Conservation (phyloP, 2,797 vertebrate species). For the Orientallactaga sibirica region DNA sequence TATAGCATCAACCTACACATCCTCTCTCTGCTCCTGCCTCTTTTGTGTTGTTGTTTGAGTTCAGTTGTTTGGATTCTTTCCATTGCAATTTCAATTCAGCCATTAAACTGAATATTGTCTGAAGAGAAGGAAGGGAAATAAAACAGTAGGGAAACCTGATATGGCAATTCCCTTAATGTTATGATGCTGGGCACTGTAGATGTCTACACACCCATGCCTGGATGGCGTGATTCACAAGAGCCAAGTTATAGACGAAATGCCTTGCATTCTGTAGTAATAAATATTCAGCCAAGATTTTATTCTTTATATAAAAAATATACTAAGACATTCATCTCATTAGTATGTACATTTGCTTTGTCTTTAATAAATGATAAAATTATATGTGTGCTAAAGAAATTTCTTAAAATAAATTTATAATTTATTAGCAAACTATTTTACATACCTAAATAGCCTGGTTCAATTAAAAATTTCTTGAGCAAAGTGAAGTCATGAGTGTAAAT, state of each 20-base stretch:
- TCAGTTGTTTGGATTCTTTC: conserved; percentile 81
- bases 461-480: neutral
- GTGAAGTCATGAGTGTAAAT: neutral
- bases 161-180: neutral
- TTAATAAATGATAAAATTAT: neutral
- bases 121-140: conserved; percentile 66
- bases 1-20: neutral
- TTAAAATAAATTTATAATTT: neutral
- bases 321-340: neutral
- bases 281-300: neutral
- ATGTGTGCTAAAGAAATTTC: neutral
- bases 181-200: neutral
- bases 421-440: neutral
- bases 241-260: neutral
- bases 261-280: neutral
- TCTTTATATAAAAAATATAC: neutral
- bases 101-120: conserved; percentile 69
- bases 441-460: neutral
- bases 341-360: neutral
- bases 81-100: conserved; percentile 65
- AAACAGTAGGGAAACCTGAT: neutral
- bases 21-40: neutral
- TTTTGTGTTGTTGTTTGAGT: conserved; percentile 70
- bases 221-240: neutral
- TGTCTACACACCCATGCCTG: neutral